phyloP scores from a whole-genome alignment of 2,888 invertebrate species.

The Acanthococcus lagerstroemiae region DNA sequence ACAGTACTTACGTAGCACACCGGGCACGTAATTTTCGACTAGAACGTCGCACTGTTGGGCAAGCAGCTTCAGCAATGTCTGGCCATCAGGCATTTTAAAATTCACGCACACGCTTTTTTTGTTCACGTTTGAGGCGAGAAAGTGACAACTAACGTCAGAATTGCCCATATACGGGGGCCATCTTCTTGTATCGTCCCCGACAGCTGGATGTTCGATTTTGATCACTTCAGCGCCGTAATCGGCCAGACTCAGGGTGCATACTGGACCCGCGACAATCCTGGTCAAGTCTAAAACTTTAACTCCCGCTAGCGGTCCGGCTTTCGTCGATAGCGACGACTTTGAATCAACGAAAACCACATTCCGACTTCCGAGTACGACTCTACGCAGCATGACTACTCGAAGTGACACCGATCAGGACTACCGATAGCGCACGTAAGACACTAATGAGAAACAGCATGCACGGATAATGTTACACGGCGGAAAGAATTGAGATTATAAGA shows the following conservation, averaged over 20 bases:
- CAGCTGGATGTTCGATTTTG: slow-evolving; percentile 76
- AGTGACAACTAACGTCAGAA: slow-evolving; percentile 60
- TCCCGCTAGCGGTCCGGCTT: slow-evolving; percentile 54
- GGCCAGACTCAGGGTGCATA: slow-evolving; percentile 84
- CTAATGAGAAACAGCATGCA: no score
- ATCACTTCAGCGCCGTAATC: slow-evolving; percentile 88
- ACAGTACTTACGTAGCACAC: slow-evolving; percentile 62
- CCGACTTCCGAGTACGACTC: no score
- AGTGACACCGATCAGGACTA: no score
- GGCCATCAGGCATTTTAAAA: slow-evolving; percentile 59
- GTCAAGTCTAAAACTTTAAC: slow-evolving; percentile 69
- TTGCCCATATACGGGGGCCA: slow-evolving; percentile 81
- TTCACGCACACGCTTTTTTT: slow-evolving; percentile 87
- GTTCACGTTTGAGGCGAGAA: slow-evolving; percentile 80
- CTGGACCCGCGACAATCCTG: slow-evolving; percentile 86
- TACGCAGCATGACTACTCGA: no score
- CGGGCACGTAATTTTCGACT: slow-evolving; percentile 90
- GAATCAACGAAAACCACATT: no score
- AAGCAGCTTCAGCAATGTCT: slow-evolving; percentile 56
- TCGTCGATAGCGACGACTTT: no score
- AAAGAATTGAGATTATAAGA: no score
- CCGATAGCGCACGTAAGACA: no score
- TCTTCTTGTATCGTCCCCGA: slow-evolving; percentile 72
- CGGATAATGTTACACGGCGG: no score
- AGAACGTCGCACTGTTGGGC: slow-evolving; percentile 72